These are phyloP conservation scores for Meloe dianella DNA, from an alignment of 2,888 invertebrate genomes.

Conservation along the genomic window DNA sequence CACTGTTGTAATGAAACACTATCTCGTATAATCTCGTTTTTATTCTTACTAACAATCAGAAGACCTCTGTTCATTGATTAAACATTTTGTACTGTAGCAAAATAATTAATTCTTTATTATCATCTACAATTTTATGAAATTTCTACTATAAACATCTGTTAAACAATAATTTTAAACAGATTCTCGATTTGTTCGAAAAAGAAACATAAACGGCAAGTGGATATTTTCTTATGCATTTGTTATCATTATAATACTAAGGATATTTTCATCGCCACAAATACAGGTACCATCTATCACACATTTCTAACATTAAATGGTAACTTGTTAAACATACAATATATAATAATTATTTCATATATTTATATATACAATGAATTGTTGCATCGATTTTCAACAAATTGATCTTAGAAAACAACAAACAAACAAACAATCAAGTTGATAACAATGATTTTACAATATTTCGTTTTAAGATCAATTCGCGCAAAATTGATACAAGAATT, in stretches of 20 bases:
- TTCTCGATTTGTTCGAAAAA: conserved; percentile 1
- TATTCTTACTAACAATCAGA: conserved; percentile 3
- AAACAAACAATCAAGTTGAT: too few species aligned
- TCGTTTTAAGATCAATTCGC: conserved; percentile 12
- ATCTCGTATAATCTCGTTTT: neutral
- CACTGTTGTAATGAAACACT: neutral
- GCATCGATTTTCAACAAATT: neutral
- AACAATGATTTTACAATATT: neutral
- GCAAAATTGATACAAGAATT: conserved; percentile 29
- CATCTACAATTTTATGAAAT: conserved; percentile 2
- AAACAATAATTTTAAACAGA: conserved; percentile 3
- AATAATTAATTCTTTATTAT: conserved; percentile 14
- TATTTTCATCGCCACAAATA: conserved; percentile 34
- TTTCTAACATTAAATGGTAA: conserved; percentile 49
- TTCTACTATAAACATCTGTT: neutral
- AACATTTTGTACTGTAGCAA: conserved; percentile 32
- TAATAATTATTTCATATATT: conserved; percentile 23
- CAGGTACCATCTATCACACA: conserved; percentile 53
- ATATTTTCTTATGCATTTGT: neutral
- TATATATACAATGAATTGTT: neutral
- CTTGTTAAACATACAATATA: conserved; percentile 39
- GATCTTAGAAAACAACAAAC: neutral
- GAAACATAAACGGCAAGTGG: neutral
- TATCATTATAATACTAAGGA: conserved; percentile 32
- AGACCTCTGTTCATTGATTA: conserved; percentile 17